Conservation (phyloP, 30 jellyfish, hydroid and myxozoan genomes). For the Aurelia coerulea region DNA sequence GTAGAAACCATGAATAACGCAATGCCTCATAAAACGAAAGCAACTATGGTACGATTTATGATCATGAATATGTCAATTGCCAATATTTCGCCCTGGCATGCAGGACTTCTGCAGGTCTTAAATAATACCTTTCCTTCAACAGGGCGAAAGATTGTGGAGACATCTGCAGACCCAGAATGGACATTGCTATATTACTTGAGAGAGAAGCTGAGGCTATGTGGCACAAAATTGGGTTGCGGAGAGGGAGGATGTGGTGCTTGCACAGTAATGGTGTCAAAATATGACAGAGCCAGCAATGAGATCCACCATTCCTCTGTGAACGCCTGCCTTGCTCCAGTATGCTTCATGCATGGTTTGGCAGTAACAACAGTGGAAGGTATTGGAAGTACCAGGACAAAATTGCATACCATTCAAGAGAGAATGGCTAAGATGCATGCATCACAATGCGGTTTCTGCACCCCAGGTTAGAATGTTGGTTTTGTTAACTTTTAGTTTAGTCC, state of each 20-base stretch:
- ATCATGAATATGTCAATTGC: too few relatives aligned
- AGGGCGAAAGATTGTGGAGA: slow-evolving; percentile 41
- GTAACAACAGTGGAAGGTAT: slow-evolving; percentile 56
- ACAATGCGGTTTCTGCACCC: slow-evolving; percentile 57
- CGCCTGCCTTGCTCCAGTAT: slow-evolving; percentile 43
- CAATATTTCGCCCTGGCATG: too few relatives aligned
- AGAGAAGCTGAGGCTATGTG: slow-evolving; percentile 23
- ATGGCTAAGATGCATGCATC: slow-evolving; percentile 45
- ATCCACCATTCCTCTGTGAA: slow-evolving; percentile 35
- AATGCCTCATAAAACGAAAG: too few relatives aligned
- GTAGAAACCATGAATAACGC: too few relatives aligned
- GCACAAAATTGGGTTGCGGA: slow-evolving; percentile 48
- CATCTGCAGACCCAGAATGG: slow-evolving; percentile 44
- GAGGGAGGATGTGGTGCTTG: slow-evolving; percentile 62
- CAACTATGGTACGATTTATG: too few relatives aligned
- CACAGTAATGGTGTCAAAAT: slow-evolving; percentile 47
- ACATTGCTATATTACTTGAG: slow-evolving; percentile 28
- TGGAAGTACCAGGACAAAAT: slow-evolving; percentile 33
- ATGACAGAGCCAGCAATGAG: slow-evolving; percentile 12
- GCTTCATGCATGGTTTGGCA: slow-evolving; percentile 47
- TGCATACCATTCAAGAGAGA: slow-evolving; percentile 32
- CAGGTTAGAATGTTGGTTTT: background rate
- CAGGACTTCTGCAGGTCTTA: too few relatives aligned
- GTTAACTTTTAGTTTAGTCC: background rate
- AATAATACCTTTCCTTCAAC: background rate